Conservation (phyloP, 2,888 invertebrate genomes). For the Bellardia pandia region DNA sequence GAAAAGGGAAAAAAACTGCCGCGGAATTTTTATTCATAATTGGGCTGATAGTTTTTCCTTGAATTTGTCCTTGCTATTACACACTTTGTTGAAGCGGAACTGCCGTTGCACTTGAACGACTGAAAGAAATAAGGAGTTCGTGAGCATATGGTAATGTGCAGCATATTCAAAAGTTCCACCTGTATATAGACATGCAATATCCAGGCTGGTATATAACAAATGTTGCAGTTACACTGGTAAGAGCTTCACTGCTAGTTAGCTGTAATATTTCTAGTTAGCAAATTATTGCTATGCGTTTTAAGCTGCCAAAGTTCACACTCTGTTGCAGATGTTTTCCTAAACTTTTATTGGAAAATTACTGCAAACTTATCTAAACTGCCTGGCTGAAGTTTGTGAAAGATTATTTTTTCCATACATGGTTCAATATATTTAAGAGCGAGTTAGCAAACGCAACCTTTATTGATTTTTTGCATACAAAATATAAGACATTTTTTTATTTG, state of each 20-base stretch:
- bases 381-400: neutral
- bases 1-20: too few relatives aligned
- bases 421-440: too few relatives aligned
- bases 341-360: neutral
- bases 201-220: too few relatives aligned
- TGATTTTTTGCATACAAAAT: too few relatives aligned
- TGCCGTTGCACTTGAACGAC: conserved; percentile 48
- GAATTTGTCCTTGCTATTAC: too few relatives aligned
- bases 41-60: too few relatives aligned
- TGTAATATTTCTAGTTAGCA: conserved; percentile 14
- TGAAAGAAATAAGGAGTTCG: neutral
- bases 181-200: neutral
- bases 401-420: too few relatives aligned
- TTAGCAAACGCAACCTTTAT: too few relatives aligned
- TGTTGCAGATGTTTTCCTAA: neutral
- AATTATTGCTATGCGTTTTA: conserved; percentile 17
- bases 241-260: neutral
- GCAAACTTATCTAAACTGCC: neutral
- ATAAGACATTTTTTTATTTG: too few relatives aligned
- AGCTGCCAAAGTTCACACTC: neutral
- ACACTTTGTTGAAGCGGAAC: conserved; percentile 74
- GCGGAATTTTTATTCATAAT: too few relatives aligned
- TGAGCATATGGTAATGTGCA: neutral
- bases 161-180: neutral
- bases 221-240: conserved; percentile 10